These are phyloP conservation scores for Dolichopus griseipennis DNA, from an alignment of 2,888 invertebrate genomes.

Conservation along the genomic window DNA sequence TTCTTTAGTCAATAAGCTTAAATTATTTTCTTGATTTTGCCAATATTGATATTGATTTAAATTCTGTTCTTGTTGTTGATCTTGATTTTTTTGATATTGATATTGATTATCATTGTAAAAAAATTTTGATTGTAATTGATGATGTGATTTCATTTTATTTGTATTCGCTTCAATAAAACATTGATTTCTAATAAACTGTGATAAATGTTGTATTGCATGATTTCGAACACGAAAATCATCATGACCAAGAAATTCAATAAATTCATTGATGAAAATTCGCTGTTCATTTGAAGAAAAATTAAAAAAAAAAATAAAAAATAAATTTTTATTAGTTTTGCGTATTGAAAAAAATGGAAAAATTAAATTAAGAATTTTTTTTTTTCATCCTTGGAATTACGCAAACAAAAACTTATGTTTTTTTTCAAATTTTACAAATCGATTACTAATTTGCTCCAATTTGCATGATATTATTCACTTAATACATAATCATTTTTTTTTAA, in stretches of 20 bases:
- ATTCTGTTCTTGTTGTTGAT: slow-evolving; percentile 20
- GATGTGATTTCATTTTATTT: slow-evolving; percentile 13
- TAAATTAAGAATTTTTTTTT: too few relatives aligned
- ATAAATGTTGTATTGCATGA: slow-evolving; percentile 37
- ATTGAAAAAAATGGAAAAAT: background rate
- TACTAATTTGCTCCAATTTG: too few relatives aligned
- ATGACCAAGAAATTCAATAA: slow-evolving; percentile 41
- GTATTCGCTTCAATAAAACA: slow-evolving; percentile 13
- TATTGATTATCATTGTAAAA: slow-evolving; percentile 16
- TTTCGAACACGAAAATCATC: slow-evolving; percentile 43
- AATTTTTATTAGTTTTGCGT: background rate
- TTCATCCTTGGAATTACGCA: too few relatives aligned
- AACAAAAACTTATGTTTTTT: too few relatives aligned
- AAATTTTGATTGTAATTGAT: slow-evolving; percentile 15
- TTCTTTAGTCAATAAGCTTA: slow-evolving; percentile 12
- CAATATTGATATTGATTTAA: slow-evolving; percentile 17
- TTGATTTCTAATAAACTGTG: slow-evolving; percentile 33
- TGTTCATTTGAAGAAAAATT: slow-evolving; percentile 21
- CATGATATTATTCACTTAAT: too few relatives aligned
- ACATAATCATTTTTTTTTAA: too few relatives aligned
- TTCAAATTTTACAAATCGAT: too few relatives aligned
- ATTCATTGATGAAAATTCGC: slow-evolving; percentile 40
- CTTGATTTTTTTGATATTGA: slow-evolving; percentile 14
- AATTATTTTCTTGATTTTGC: background rate
- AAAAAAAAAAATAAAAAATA: background rate